These are phyloP conservation scores for Scaptomyza hsui DNA, from an alignment of 1,140 invertebrate species.

Conservation along the genomic window DNA sequence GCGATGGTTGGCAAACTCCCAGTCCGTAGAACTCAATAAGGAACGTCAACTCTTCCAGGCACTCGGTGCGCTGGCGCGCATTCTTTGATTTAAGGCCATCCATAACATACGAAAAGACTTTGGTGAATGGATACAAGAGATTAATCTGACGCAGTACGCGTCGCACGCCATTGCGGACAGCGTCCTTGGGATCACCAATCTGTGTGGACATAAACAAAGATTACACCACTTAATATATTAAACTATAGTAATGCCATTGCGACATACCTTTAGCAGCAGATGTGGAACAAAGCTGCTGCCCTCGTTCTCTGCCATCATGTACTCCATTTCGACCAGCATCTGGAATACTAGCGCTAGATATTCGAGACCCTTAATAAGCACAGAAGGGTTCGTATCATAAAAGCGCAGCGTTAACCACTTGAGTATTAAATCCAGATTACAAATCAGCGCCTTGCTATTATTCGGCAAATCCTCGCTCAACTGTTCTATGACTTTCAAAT, in stretches of 20 bases:
- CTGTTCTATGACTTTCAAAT: constrained; percentile 97
- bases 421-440: constrained; percentile 96
- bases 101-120: constrained; percentile 95
- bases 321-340: constrained; percentile 91
- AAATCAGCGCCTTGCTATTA: constrained; percentile 91
- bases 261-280: constrained; percentile 92
- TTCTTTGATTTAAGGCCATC: constrained; percentile 98
- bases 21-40: constrained; percentile 95
- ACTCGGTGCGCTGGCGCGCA: constrained; percentile 97
- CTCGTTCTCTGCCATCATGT: constrained; percentile 95
- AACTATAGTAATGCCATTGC: not conserved
- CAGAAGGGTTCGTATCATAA: constrained; percentile 99
- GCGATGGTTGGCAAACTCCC: constrained; percentile 91
- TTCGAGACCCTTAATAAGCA: constrained; percentile 96
- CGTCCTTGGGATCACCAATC: constrained; percentile 98
- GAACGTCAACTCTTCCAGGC: constrained; percentile 94
- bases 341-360: constrained; percentile 94
- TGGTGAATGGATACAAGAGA: constrained; percentile 94
- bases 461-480: constrained; percentile 92
- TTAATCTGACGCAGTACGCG: constrained; percentile 93
- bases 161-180: constrained; percentile 94
- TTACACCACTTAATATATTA: not conserved
- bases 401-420: constrained; percentile 98
- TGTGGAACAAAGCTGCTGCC: constrained; percentile 97
- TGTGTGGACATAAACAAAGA: constrained; percentile 76